These are phyloP conservation scores for Glyphotaelius pellucidus DNA, from an alignment of 2,888 invertebrate genomes.

Conservation along the genomic window DNA sequence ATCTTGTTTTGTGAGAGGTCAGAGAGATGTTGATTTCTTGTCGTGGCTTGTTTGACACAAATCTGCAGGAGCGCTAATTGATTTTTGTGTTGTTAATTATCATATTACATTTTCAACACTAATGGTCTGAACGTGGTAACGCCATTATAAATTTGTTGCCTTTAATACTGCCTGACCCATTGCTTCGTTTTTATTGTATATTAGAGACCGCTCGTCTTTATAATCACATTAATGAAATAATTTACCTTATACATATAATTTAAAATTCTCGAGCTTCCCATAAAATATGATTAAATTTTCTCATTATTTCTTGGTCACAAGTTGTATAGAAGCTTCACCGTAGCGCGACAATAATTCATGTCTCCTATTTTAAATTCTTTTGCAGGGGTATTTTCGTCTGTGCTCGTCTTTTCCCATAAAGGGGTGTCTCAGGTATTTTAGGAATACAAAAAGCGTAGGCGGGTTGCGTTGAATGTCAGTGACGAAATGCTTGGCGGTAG, in stretches of 20 bases:
- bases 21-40: neutral
- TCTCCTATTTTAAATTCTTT: neutral
- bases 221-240: neutral
- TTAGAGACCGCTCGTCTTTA: neutral
- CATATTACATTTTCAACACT: neutral
- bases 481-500: slow-evolving; percentile 14
- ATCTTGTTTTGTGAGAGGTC: neutral
- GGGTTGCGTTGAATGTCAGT: slow-evolving; percentile 31
- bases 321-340: neutral
- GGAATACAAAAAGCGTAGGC: slow-evolving; percentile 12
- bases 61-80: slow-evolving; percentile 2
- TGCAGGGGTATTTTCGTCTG: slow-evolving; percentile 16
- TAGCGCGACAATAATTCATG: neutral
- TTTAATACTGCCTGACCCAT: neutral
- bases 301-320: neutral
- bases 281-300: neutral
- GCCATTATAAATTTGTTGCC: neutral
- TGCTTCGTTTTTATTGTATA: neutral
- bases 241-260: neutral
- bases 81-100: neutral
- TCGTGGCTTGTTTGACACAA: slow-evolving; percentile 13
- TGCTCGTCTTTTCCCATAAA: neutral
- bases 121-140: neutral
- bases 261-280: neutral
- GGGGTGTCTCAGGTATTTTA: slow-evolving; percentile 44